phyloP scores from a whole-genome alignment of 2,888 invertebrate genomes.

The Trichogramma dendrolimi region DNA sequence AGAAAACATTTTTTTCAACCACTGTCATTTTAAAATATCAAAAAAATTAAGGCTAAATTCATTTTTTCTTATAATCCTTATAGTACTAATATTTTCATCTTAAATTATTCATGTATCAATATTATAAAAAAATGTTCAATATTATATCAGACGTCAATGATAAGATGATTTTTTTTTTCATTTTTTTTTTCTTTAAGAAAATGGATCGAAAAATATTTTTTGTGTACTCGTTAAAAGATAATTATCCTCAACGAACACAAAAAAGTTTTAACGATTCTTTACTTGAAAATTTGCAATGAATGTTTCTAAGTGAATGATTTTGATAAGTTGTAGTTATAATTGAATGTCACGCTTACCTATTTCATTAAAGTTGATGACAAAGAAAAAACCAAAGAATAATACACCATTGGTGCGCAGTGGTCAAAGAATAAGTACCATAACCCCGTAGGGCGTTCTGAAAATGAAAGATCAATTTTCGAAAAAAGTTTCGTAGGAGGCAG shows the following conservation, averaged over 20 bases:
- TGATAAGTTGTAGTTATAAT: neutral
- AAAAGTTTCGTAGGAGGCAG: neutral
- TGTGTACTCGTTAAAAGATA: no score
- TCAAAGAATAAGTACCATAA: conserved; percentile 37
- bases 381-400: conserved; percentile 30
- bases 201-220: no score
- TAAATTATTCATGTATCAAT: neutral
- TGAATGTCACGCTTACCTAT: conserved; percentile 26
- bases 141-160: neutral
- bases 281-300: no score
- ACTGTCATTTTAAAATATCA: conserved; percentile 13
- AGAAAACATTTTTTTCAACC: conserved; percentile 27
- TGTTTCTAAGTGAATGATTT: neutral
- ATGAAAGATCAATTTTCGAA: conserved; percentile 33
- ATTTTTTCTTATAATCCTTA: neutral
- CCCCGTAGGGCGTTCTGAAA: conserved; percentile 49
- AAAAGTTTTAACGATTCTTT: conserved; percentile 4
- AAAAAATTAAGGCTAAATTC: no score
- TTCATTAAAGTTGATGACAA: conserved; percentile 20
- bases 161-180: neutral
- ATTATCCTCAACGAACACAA: neutral
- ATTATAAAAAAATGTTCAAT: neutral
- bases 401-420: conserved; percentile 46
- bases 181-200: neutral
- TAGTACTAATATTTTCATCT: neutral